Evolutionary conservation across 2,797 vertebrate species (phyloP), one percentile per base, ranked within the genome.

Genomic region (Gadopsis marmoratus): DNA sequence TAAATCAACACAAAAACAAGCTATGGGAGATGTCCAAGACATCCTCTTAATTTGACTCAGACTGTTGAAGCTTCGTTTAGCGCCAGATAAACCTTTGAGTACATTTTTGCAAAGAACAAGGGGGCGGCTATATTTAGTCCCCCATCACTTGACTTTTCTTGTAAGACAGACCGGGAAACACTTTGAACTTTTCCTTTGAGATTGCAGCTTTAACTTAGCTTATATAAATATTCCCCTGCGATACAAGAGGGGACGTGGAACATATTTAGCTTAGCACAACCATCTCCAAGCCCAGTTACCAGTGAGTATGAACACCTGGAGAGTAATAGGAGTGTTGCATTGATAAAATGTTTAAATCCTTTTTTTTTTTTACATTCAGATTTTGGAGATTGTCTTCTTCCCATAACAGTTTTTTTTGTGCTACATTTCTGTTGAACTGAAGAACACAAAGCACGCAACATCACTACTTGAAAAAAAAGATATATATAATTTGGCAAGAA

Each of bases 141-240:
- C 17, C 4, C 26, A 45, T 56, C 56, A 23, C 31, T 19, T 0
- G 39, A 14, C 37, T 43, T 17, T 13, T 60, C 21, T 33, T 48
- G 35, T 31, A 33, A 31, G 41, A 47, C 7, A 21, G 29, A 48
- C 26, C 2, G 16, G 6, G 23, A 45, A 23, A 31, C 11, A n/a
- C 14, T 21, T 7, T 26, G 41, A 45, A 41, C 1, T 11, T 17
- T 1, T 50, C 39, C 51, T 39, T 74, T 58, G 39, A 65, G n/a
- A 58, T 33, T 47, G 29, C 8, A 23, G 47, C 6, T 45, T 26
- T 48, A 39, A 8, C 10, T 55, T 12, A 41, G 11, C 11, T 56
- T 13, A 33, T 58, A 33, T 53, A 66, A 78, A 78, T 45, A 60
- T 7, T 43, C 7, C 35, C 35, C 51, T 23, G 9, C 14, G n/a